phyloP scores from a whole-genome alignment of 2,113 vertebrate genomes.

The Anas platyrhynchos region DNA sequence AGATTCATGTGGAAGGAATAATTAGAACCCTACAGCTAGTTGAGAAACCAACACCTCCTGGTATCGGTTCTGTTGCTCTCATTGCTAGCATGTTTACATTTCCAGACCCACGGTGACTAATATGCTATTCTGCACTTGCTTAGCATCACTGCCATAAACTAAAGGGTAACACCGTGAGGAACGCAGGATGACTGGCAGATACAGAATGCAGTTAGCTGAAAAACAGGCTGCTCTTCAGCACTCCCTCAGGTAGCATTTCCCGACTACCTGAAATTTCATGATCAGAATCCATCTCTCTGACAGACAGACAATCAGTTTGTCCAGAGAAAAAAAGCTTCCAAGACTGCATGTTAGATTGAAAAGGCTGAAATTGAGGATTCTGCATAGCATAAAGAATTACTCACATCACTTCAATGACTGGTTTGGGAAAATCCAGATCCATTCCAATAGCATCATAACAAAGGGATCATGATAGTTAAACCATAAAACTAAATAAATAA shows the following conservation, averaged over 20 bases:
- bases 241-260: neutral
- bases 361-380: neutral
- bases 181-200: neutral
- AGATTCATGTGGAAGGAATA: neutral
- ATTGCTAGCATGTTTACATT: neutral
- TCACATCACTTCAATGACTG: neutral
- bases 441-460: neutral
- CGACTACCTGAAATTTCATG: neutral
- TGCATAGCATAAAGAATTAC: neutral
- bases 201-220: neutral
- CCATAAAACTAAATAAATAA: neutral
- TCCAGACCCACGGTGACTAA: neutral
- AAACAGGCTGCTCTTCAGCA: neutral
- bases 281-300: neutral
- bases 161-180: neutral
- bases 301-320: neutral
- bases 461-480: neutral
- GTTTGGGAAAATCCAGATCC: neutral
- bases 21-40: neutral
- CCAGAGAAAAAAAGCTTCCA: neutral
- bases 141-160: neutral
- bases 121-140: neutral
- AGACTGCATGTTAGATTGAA: neutral
- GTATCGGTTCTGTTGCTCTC: neutral
- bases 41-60: neutral